Evolutionary conservation across 2,113 vertebrate genomes (phyloP).

Genomic region (Takifugu flavidus): DNA sequence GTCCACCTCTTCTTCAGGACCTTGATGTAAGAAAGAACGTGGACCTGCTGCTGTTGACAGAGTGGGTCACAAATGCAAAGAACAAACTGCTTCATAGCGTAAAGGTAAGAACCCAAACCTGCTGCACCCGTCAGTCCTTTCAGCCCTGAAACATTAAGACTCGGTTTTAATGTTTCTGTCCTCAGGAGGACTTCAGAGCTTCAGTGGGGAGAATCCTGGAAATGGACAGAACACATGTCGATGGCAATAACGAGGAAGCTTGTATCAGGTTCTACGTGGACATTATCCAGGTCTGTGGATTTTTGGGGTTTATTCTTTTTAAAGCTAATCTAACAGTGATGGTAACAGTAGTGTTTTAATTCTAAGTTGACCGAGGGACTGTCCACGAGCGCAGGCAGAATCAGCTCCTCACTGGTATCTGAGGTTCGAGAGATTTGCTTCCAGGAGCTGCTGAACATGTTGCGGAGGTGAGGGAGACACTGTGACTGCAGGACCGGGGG

Average conservation of each 20-base stretch:
- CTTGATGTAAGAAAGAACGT: slow-evolving; percentile 1
- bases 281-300: slow-evolving; percentile 48
- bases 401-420: slow-evolving; percentile 12
- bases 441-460: slow-evolving; percentile 47
- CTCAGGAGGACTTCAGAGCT: neutral
- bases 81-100: slow-evolving; percentile 27
- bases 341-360: neutral
- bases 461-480: slow-evolving; percentile 38
- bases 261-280: slow-evolving; percentile 54
- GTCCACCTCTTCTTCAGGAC: neutral
- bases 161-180: neutral
- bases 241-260: slow-evolving; percentile 22
- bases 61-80: slow-evolving; percentile 31
- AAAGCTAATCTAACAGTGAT: neutral
- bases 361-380: slow-evolving; percentile 32
- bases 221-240: neutral
- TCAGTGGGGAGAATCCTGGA: slow-evolving; percentile 28
- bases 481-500: neutral
- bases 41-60: slow-evolving; percentile 23
- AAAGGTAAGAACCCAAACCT: slow-evolving; percentile 34
- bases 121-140: too few relatives aligned
- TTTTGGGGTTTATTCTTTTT: neutral
- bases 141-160: too few relatives aligned
- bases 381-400: neutral
- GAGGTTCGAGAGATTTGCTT: slow-evolving; percentile 36